Evolutionary conservation across 1,140 invertebrate species (phyloP), one percentile per base, ranked within the genome.

Genomic region (Mylabris phalerata): DNA sequence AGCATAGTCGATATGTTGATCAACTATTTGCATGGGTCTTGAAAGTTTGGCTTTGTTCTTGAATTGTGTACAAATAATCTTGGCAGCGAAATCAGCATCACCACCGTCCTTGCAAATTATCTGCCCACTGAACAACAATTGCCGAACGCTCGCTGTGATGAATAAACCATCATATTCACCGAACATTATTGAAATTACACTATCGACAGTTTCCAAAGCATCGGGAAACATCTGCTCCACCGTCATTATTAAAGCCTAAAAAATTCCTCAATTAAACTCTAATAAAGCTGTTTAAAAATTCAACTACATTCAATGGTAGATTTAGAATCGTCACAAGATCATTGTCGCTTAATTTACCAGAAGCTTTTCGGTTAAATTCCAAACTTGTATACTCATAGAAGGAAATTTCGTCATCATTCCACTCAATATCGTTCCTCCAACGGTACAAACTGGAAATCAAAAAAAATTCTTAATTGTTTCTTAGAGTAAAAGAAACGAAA

Each of bases 311-410:
- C 11, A 75, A 67, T 1, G 74, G 69, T 25, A 71, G 41, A 64
- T 78, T 70, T 13, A 73, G 70, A 42, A 77, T 62, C 3, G 67
- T 71, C 9, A 78, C 62, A 9, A 65, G 48, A 61, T 77, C 75
- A 13, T 74, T 61, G 41, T 76, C 75, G 5, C 70, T 75, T 4
- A 73, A 61, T 1, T 60, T 59, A 5, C 59, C 57, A 6, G 73
- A 74, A 40, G 67, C 62, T 40, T 73, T 52, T 40, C 62, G 40
- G 55, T 77, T 68, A 58, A 76, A 77, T 50, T 69, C 63, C 58
- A 69, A 78, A 13, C 66, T 67, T 41, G 68, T 71, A 52, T 71
- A 67, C 49, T 72, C 64, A 49, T 72, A 67, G 59, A 74, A 78
- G 0, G 71, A 67, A 3, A 78, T 67, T 4, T 64, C 60, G 25